Percentiles rank a stretch among this genome's conserved stretches.
phyloP scores from a whole-genome alignment of 2,797 vertebrate species.

The Thalassophryne amazonica region DNA sequence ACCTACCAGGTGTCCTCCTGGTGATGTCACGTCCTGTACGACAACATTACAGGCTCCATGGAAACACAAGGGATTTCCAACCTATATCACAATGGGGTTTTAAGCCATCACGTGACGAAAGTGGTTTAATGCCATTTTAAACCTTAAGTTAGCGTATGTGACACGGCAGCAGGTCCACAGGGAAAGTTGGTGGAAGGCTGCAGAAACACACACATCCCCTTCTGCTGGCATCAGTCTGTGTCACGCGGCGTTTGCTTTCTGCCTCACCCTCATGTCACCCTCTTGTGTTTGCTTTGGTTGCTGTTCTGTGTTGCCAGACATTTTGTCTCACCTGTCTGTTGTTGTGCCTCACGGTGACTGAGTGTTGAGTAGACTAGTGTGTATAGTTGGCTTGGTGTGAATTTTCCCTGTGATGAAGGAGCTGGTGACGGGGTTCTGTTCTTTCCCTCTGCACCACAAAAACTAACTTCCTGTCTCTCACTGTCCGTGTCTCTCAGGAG shows the following conservation, averaged over 20 bases:
- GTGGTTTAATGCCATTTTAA: no score
- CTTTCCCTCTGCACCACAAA: not conserved
- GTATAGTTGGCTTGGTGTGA: not conserved
- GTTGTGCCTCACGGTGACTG: constrained; percentile 12
- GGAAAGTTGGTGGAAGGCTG: no score
- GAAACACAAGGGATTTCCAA: no score
- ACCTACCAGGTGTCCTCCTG: no score
- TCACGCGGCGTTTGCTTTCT: constrained; percentile 30
- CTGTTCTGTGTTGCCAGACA: constrained; percentile 18
- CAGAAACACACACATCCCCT: constrained; percentile 2
- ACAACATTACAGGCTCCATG: no score
- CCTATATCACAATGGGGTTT: no score
- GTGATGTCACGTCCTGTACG: no score
- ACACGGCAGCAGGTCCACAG: no score
- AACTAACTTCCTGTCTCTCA: constrained; percentile 1
- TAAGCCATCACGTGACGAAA: no score
- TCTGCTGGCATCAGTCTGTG: constrained; percentile 35
- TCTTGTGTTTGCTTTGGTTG: constrained; percentile 39
- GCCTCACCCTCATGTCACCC: constrained; percentile 30
- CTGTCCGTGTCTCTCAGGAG: constrained; percentile 53
- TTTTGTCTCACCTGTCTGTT: constrained; percentile 28
- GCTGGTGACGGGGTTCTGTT: constrained; percentile 24
- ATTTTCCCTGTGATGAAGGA: constrained; percentile 17
- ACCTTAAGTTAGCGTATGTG: no score
- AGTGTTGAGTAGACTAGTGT: constrained; percentile 9